Conservation (phyloP, 1,140 invertebrate species). For the Polypedilum vanderplanki region DNA sequence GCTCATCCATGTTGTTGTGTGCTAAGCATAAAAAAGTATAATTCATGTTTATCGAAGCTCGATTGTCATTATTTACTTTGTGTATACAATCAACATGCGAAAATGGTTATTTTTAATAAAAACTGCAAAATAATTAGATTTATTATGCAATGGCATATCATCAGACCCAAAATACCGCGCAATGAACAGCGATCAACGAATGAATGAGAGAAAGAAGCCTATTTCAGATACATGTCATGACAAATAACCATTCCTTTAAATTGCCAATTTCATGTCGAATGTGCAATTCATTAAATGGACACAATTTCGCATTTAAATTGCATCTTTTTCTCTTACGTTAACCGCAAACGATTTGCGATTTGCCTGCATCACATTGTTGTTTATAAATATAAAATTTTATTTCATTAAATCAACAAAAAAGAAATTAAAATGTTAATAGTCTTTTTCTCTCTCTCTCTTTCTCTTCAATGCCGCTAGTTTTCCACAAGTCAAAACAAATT, state of each 20-base stretch:
- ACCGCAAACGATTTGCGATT: no score
- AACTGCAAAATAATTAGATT: not conserved
- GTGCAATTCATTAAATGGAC: slow-evolving; percentile 12
- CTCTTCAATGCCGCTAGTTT: not conserved
- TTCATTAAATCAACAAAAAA: not conserved
- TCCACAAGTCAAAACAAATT: not conserved
- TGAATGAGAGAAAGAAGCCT: no score
- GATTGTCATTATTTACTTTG: not conserved
- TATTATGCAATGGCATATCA: slow-evolving; percentile 13
- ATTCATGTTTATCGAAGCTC: not conserved
- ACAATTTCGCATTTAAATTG: not conserved
- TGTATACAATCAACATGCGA: not conserved
- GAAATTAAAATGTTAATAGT: slow-evolving; percentile 10
- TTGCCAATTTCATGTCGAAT: slow-evolving; percentile 11
- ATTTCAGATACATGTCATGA: not conserved
- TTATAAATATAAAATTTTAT: not conserved
- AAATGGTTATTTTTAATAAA: not conserved
- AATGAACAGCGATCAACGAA: no score
- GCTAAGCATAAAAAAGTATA: no score
- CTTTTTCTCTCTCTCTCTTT: no score
- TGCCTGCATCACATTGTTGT: not conserved
- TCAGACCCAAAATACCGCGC: not conserved
- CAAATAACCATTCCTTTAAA: slow-evolving; percentile 13
- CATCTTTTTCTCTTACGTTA: no score
- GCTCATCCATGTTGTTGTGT: slow-evolving; percentile 5